Evolutionary conservation across 2,888 invertebrate genomes (phyloP).

Genomic region (Pollenia angustigena): DNA sequence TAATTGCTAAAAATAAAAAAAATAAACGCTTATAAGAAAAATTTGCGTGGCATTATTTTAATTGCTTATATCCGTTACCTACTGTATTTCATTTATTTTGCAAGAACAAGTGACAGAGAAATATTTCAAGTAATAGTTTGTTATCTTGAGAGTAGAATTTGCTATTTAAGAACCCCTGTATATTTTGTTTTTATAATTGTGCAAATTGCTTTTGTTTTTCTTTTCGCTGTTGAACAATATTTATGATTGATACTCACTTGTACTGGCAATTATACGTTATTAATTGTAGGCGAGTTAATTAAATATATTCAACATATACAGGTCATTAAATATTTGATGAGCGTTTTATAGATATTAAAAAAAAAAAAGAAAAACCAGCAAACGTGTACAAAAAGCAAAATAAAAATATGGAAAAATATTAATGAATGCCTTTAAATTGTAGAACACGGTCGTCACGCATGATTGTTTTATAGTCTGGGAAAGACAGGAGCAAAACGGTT

Average conservation of each 20-base stretch:
- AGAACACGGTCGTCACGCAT: neutral
- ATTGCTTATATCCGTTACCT: too few relatives aligned
- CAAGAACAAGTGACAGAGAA: too few relatives aligned
- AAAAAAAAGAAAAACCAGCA: neutral
- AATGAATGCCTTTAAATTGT: neutral
- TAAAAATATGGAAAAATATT: neutral
- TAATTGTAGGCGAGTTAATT: slow-evolving; percentile 52
- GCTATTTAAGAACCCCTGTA: too few relatives aligned
- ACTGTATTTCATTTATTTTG: too few relatives aligned
- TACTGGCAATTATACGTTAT: slow-evolving; percentile 47
- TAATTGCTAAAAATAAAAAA: too few relatives aligned
- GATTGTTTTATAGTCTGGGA: neutral
- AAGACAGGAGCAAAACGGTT: neutral
- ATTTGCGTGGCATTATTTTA: too few relatives aligned
- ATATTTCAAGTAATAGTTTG: too few relatives aligned
- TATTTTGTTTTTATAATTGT: too few relatives aligned
- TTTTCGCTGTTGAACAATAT: slow-evolving; percentile 20
- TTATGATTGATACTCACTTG: slow-evolving; percentile 59
- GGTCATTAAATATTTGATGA: slow-evolving; percentile 38
- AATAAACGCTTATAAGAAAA: too few relatives aligned
- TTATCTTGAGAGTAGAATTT: too few relatives aligned
- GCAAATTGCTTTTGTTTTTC: slow-evolving; percentile 3
- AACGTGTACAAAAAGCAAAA: neutral
- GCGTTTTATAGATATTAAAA: slow-evolving; percentile 1
- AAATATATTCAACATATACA: slow-evolving; percentile 30